Base-by-base conservation (phyloP, 2,113 vertebrate species). In the Eurystomus gularis region DNA sequence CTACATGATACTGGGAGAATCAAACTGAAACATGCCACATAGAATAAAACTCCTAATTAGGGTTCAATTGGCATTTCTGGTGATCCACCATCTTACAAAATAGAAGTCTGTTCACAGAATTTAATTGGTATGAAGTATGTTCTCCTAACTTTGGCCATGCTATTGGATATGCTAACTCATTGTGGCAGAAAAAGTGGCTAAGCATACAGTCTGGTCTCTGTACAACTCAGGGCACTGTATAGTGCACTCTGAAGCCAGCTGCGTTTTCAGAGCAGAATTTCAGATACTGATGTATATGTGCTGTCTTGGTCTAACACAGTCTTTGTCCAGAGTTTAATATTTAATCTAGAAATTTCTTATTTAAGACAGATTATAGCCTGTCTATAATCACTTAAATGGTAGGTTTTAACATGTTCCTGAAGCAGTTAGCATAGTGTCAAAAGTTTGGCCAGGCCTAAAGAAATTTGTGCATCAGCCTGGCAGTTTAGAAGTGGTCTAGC, bases 21-120 rank as follows among this genome's bases (percentile, higher is more conserved):
- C 44, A 86, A 92, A 92, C 52, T 73, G 86, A 93, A 95, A n/a
- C 13, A 4, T 88, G 91, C 71, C 85, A 78, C 60, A n/a, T 26
- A 33, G 65, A 84, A 94, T 94, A 78, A 87, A 76, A 44, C 35
- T 87, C 70, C 48, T 94, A 83, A 91, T 96, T 93, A 93, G 52
- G 72, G 25, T 48, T 73, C 62, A 92, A 46, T 15, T 42, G 52
- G 57, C 68, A 44, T 58, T 86, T 77, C 71, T 75, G 70, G 44
- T 93, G 46, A 91, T 86, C 70, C 54, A 91, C 78, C 60, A 83
- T 66, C 85, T 69, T 69, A 21, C 89, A 78, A 93, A 93, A 69
- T 33, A 23, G 23, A 51, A 64, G 5, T 69, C 35, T 52, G 19
- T 72, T 76, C 13, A 14, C 2, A 2, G 52, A 61, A 82, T 81